Conservation (phyloP, 1,140 invertebrate genomes). For the Scaptomyza hsui region DNA sequence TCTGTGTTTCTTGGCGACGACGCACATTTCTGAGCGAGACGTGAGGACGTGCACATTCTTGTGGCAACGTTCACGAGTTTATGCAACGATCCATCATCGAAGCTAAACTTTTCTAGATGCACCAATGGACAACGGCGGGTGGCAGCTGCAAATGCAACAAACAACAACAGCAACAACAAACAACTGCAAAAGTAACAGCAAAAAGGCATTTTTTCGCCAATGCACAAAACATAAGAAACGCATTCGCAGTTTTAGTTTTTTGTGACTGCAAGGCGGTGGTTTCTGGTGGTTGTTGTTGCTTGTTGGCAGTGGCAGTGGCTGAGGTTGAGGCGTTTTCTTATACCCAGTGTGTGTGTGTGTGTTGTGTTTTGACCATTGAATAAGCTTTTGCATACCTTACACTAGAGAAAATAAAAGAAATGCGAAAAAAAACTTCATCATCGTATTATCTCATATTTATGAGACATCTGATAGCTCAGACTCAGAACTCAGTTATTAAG, state of each 20-base stretch:
- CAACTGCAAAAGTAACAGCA: constrained; percentile 33
- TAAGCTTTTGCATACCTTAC: constrained; percentile 32
- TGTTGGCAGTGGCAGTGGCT: constrained; percentile 24
- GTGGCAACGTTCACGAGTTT: constrained; percentile 52
- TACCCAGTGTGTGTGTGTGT: background rate
- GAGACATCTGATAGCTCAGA: too few species aligned
- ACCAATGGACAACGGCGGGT: constrained; percentile 31
- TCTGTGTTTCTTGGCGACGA: constrained; percentile 12
- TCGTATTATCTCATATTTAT: too few species aligned
- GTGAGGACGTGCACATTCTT: constrained; percentile 45
- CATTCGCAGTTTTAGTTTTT: constrained; percentile 51
- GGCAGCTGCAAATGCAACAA: constrained; percentile 47
- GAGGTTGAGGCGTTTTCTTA: constrained; percentile 14
- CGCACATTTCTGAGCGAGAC: constrained; percentile 53
- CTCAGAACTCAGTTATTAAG: too few species aligned
- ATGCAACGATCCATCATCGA: constrained; percentile 74
- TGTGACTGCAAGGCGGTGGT: constrained; percentile 8
- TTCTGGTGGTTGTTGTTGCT: constrained; percentile 18
- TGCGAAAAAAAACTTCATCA: too few species aligned
- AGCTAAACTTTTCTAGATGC: constrained; percentile 10
- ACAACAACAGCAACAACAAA: constrained; percentile 30
- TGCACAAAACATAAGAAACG: constrained; percentile 77
- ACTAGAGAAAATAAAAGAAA: background rate
- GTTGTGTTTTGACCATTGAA: constrained; percentile 32
- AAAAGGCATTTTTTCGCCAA: constrained; percentile 49